A percentile compares a stretch with the other conserved stretches of the same genome.
Conservation (phyloP, 2,797 vertebrate genomes). For the Dicrostonyx torquatus region DNA sequence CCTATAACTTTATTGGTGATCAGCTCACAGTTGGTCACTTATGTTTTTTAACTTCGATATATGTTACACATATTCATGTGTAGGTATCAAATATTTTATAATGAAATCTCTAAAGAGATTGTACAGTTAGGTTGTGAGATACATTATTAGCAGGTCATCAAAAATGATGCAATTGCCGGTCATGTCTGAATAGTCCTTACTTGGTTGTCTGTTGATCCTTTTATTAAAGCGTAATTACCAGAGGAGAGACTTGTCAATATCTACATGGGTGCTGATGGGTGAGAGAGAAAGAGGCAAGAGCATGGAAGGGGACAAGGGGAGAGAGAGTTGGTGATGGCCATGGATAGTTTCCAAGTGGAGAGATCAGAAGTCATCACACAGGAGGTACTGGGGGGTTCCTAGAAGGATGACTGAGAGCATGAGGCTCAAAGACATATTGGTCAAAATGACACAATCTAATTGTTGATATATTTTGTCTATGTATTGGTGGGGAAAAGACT, state of each 20-base stretch:
- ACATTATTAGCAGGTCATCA: background rate
- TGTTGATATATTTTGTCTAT: background rate
- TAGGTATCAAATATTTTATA: constrained; percentile 15
- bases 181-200: background rate
- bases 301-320: background rate
- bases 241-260: background rate
- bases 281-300: background rate
- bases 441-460: background rate
- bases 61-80: background rate
- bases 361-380: background rate
- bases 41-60: constrained; percentile 29
- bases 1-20: background rate
- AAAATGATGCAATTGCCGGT: constrained; percentile 7
- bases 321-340: no score
- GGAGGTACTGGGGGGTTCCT: background rate
- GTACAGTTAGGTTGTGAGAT: background rate
- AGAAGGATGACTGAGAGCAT: background rate
- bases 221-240: background rate
- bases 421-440: background rate
- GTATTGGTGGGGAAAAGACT: background rate
- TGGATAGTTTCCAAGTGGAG: background rate
- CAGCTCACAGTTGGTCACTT: background rate
- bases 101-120: constrained; percentile 31
- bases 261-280: background rate
- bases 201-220: background rate